Conservation (phyloP, 2,797 vertebrate genomes). For the Thunnus albacares region DNA sequence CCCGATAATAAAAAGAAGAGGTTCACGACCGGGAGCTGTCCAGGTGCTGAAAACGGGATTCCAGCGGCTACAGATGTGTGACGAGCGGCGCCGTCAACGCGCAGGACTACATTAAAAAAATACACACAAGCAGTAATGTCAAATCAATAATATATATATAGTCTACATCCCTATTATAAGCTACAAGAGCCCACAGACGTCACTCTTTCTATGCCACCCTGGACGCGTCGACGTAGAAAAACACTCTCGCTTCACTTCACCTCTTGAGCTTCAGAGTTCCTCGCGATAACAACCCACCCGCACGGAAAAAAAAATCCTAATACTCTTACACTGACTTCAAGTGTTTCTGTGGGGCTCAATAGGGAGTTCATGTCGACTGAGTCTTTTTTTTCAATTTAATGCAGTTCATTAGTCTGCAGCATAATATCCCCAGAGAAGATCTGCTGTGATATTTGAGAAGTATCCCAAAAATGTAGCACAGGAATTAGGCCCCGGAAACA, state of each 20-base stretch:
- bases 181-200: conserved; percentile 40
- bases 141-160: not conserved
- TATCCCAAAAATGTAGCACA: conserved; percentile 7
- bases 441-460: not conserved
- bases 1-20: conserved; percentile 43
- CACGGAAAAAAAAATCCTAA: conserved; percentile 24
- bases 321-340: conserved; percentile 42
- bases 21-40: conserved; percentile 80
- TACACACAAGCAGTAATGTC: not conserved
- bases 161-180: conserved; percentile 1
- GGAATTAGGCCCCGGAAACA: conserved; percentile 2
- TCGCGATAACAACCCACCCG: conserved; percentile 80
- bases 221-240: conserved; percentile 74
- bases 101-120: not conserved
- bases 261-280: conserved; percentile 75
- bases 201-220: conserved; percentile 60
- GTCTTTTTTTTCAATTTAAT: not conserved
- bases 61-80: conserved; percentile 71
- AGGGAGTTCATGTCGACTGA: not conserved
- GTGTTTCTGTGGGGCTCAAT: conserved; percentile 12
- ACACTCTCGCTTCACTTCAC: conserved; percentile 77
- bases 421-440: not conserved
- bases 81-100: conserved; percentile 29
- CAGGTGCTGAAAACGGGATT: conserved; percentile 82
- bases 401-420: not conserved